Evolutionary conservation across 2,797 vertebrate species (phyloP), one percentile per base, ranked within the genome.

Genomic region (Champsocephalus esox): DNA sequence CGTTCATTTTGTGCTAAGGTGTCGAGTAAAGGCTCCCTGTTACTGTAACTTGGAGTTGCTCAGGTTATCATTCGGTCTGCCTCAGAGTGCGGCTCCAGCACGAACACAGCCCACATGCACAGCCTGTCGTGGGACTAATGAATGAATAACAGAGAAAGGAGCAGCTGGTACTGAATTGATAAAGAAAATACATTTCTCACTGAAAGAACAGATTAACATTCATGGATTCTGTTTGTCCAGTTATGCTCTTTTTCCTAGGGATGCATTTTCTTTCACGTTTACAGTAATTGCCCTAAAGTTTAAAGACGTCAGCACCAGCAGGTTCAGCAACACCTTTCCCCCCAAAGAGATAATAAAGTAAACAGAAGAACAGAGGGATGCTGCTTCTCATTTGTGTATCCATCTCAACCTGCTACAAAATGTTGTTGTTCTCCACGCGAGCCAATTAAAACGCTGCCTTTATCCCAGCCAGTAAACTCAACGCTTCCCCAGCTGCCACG

Each of bases 381-480:
- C 56, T 69, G 14, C 0, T 12, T 32, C 75, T 78, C 52, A 63
- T 83, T 57, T 83, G 55, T 74, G 34, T 60, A 38, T 66, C 80
- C 7, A 73, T 38, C 74, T 80, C 55, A 65, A 80, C 59, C 64
- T 81, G 64, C 65, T 77, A 43, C 60, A 77, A 79, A 68, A 65
- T 74, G 66, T 75, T 83, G 73, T 74, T 83, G 55, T 81, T 83
- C 61, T 65, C 50, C 56, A 61, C 38, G 56, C 7, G 62, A 85
- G 76, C 66, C 84, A 88, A 80, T 77, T 83, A 87, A 88, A 88
- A 79, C 16, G 14, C 21, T 51, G 34, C 14, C 67, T 72, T 76
- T 54, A 59, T 73, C 48, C 41, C 48, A 56, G 66, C 38, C 62
- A 32, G 49, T 65, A 71, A 73, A 82, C 63, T 64, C 71, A 70